Percentiles rank a stretch among this genome's conserved stretches.
Conservation (phyloP, 2,113 vertebrate species). For the Scatophagus argus region DNA sequence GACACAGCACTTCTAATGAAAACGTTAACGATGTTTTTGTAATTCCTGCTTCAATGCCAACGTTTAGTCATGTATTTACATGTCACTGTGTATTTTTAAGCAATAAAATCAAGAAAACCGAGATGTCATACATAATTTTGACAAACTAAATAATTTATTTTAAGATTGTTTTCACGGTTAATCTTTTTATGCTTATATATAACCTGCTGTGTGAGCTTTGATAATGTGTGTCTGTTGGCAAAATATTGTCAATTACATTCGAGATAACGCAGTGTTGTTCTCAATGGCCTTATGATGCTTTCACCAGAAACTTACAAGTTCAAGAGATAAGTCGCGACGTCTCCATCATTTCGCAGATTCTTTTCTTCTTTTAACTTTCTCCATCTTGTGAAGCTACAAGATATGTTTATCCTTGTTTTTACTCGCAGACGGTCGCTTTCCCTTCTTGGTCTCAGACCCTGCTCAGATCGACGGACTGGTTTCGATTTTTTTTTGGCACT, state of each 20-base stretch:
- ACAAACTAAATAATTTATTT: not conserved
- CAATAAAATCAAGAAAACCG: not conserved
- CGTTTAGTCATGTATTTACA: not conserved
- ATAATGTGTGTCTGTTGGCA: not conserved
- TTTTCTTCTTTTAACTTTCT: not conserved
- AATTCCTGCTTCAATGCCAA: not conserved
- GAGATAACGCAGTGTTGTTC: not conserved
- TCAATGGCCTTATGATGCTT: not conserved
- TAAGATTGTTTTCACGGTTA: not conserved
- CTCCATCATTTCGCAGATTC: not conserved
- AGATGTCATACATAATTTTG: not conserved
- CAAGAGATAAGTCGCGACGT: not conserved
- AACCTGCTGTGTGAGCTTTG: not conserved
- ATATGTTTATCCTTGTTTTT: not conserved
- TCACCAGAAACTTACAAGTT: conserved; percentile 6
- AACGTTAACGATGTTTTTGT: not conserved
- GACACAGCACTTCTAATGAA: not conserved
- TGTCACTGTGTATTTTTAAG: not conserved
- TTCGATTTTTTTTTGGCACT: not conserved
- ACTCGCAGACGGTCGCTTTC: conserved; percentile 11
- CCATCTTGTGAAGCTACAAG: not conserved
- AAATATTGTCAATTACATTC: not conserved
- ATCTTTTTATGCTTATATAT: not conserved
- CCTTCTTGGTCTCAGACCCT: conserved; percentile 2
- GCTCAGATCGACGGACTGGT: not conserved